Percentiles rank a stretch among this genome's conserved stretches.
These are phyloP conservation scores for Lasioglossum calceatum DNA, from an alignment of 2,888 invertebrate species.

Conservation along the genomic window DNA sequence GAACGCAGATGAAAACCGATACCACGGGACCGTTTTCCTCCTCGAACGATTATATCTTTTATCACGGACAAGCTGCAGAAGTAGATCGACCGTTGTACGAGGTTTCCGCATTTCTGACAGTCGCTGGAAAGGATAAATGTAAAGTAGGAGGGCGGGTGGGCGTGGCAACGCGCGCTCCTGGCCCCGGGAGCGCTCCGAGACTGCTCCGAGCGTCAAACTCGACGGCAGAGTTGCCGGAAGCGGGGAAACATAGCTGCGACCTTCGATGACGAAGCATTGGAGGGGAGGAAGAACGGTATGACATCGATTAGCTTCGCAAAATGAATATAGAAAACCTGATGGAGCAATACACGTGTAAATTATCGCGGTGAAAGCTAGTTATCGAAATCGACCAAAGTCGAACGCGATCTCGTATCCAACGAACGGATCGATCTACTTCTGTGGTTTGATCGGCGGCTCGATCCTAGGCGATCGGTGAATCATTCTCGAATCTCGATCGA, in stretches of 20 bases:
- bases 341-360: not conserved
- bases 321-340: no score
- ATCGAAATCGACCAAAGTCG: not conserved
- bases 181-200: no score
- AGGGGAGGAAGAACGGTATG: no score
- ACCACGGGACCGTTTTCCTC: conserved; percentile 33
- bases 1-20: not conserved
- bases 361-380: not conserved
- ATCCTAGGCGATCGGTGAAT: not conserved
- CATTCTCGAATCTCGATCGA: conserved; percentile 39
- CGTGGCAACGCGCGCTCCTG: no score
- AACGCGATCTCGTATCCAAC: not conserved
- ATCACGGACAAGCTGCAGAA: not conserved
- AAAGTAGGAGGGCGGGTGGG: no score
- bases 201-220: no score
- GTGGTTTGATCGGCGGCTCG: not conserved
- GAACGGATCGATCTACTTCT: not conserved
- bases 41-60: conserved; percentile 30
- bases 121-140: not conserved
- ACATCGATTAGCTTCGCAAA: no score
- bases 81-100: not conserved
- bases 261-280: no score
- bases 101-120: not conserved
- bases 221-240: no score
- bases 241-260: no score